These are phyloP conservation scores for Temnothorax ravouxi DNA, from an alignment of 2,888 invertebrate species.

Conservation along the genomic window DNA sequence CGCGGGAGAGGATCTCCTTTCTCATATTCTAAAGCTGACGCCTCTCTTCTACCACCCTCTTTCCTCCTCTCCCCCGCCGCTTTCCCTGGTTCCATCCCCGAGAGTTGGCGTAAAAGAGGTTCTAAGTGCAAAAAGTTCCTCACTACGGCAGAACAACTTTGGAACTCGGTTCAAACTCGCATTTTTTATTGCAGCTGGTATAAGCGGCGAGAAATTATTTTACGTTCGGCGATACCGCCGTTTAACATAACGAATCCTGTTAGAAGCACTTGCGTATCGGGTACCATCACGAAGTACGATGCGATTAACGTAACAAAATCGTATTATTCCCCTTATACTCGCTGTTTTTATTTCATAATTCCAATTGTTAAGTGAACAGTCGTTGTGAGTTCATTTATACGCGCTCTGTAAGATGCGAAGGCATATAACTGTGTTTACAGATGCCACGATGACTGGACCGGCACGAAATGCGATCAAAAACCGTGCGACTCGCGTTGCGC, in stretches of 20 bases:
- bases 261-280: conserved; percentile 22
- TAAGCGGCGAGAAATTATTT: conserved; percentile 65
- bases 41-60: conserved; percentile 59
- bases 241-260: conserved; percentile 42
- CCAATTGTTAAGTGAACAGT: not conserved
- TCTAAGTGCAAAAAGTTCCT: conserved; percentile 75
- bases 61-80: not conserved
- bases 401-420: not conserved
- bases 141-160: conserved; percentile 66
- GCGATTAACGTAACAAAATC: conserved; percentile 19
- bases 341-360: not conserved
- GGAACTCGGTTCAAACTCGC: conserved; percentile 72
- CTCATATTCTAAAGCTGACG: conserved; percentile 79
- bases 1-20: conserved; percentile 76
- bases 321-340: not conserved
- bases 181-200: conserved; percentile 62
- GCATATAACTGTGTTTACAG: conserved; percentile 84
- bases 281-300: conserved; percentile 12
- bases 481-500: conserved; percentile 97
- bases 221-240: conserved; percentile 62
- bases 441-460: conserved; percentile 97
- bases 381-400: not conserved
- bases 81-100: conserved; percentile 46
- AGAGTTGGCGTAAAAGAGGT: conserved; percentile 70
- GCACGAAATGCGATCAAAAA: conserved; percentile 95